Evolutionary conservation across 2,888 invertebrate genomes (phyloP), one percentile per base, ranked within the genome.

Genomic region (Amblyteles armatorius): DNA sequence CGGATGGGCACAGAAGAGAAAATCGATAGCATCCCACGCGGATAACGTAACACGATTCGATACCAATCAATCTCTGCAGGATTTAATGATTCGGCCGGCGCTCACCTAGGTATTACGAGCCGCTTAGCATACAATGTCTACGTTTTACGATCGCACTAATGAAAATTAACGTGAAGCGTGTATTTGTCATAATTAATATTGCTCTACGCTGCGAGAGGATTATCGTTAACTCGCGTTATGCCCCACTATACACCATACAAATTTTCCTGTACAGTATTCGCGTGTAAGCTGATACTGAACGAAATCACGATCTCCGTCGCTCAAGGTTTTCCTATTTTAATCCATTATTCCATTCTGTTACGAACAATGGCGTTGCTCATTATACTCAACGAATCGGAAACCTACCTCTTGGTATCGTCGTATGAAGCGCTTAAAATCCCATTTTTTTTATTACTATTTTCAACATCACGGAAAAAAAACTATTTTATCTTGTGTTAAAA

Each of bases 161-260:
- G 83, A 83, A 78, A 83, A 83, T 83, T 83, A 79, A 79, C 83
- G 78, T 48, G 78, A 26, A 67, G 22, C 73, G 72, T 79, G 73
- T 83, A 83, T 83, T 73, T 83, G 73, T 83, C 83, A 73, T 79
- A 79, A 83, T 83, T 83, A 83, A 83, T 83, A 83, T 73, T 57
- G 52, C 48, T 26, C 26, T n/a, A 44, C 65, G 73, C 67, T 40
- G 50, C 60, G 33, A 7, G 44, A 9, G 69, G 72, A 73, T 78
- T 82, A 82, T 67, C 72, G 48, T 57, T 72, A 68, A 33, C 22
- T n/a, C 29, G 29, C 60, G 48, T 13, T 13, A 60, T 79, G 26
- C 44, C 9, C 44, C 50, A 55, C 63, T 79, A 79, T 22, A 22
- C 69, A 48, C 44, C 60, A 57, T 80, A 67, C 65, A 72, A 80